Base-by-base conservation (phyloP, 1,140 invertebrate species). In the Drosophila paulistorum region DNA sequence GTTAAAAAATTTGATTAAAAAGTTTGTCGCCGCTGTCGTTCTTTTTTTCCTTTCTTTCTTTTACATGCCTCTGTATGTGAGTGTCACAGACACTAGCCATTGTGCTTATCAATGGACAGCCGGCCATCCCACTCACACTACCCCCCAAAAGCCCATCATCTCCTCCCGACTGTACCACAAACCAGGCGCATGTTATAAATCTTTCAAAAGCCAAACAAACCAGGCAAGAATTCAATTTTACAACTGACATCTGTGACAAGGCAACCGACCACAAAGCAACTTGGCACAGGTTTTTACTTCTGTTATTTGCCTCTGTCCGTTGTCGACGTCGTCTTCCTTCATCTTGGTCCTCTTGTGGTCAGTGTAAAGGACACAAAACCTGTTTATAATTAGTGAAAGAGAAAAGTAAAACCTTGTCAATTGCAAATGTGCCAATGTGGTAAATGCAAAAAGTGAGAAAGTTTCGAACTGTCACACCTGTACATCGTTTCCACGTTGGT, bases 1-100 rank as follows among this genome's bases (percentile, higher is more conserved):
- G 71, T 78, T 80, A 87, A 81, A 82, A 87, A 89, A 89, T 89
- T 89, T 89, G 84, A 89, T 89, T 89, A 89, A 89, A 89, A 89
- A 89, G 84, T 89, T 89, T 89, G 84, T 89, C 84, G 84, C 83
- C 75, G 70, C 37, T 68, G 66, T 60, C 11, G 37, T 11, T 37
- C 9, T 37, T 37, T 37, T 69, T 58, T 69, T 20, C n/a, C 11
- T 4, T 42, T n/a, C 10, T 1, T 45, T 14, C 14, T 11, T 23
- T 23, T 48, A 33, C 57, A 37, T 45, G 23, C 20, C 23, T 73
- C 51, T 74, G 51, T 45, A 39, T 42, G 35, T 59, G 39, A 65
- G 68, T 79, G 76, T 80, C 79, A 86, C 64, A 79, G 69, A 79
- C 83, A 87, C 23, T 63, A 68, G 68, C 68, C 84, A 89, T 81